A percentile compares a stretch with the other conserved stretches of the same genome.
phyloP scores from a whole-genome alignment of 1,140 invertebrate species.

The Sarcophaga bullata region DNA sequence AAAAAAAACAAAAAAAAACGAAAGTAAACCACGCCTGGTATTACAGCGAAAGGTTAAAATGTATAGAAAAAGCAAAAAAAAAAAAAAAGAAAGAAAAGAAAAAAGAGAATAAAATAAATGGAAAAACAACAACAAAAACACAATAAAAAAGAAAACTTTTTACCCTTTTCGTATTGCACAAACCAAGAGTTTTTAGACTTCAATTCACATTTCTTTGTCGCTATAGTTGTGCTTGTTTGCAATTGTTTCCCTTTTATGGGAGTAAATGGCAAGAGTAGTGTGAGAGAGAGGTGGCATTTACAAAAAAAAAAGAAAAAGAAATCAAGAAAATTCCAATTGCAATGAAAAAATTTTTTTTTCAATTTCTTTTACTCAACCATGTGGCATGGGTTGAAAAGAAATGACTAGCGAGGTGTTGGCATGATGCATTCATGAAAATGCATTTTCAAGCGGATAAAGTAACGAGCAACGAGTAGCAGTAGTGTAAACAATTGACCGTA shows the following conservation, averaged over 20 bases:
- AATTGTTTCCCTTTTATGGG: background rate
- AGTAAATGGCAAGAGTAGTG: background rate
- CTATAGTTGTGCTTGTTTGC: background rate
- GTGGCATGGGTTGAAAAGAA: background rate
- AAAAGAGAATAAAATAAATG: background rate
- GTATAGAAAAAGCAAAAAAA: background rate
- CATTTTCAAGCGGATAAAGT: conserved; percentile 33
- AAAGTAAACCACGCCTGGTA: background rate
- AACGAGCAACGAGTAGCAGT: conserved; percentile 42
- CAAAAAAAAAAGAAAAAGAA: too few species aligned
- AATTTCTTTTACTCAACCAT: background rate
- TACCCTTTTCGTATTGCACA: too few species aligned
- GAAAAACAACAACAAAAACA: background rate
- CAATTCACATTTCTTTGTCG: too few species aligned
- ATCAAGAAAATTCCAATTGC: conserved; percentile 16
- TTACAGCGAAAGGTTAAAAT: background rate
- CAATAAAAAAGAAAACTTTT: too few species aligned
- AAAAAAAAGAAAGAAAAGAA: background rate
- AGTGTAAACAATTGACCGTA: conserved; percentile 38
- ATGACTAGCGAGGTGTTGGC: background rate
- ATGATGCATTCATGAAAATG: background rate
- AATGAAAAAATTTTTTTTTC: background rate
- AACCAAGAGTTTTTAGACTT: too few species aligned
- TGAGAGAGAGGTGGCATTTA: too few species aligned
- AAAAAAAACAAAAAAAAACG: background rate